Conservation (phyloP, 1,140 invertebrate genomes). For the Rhopalosiphum padi region DNA sequence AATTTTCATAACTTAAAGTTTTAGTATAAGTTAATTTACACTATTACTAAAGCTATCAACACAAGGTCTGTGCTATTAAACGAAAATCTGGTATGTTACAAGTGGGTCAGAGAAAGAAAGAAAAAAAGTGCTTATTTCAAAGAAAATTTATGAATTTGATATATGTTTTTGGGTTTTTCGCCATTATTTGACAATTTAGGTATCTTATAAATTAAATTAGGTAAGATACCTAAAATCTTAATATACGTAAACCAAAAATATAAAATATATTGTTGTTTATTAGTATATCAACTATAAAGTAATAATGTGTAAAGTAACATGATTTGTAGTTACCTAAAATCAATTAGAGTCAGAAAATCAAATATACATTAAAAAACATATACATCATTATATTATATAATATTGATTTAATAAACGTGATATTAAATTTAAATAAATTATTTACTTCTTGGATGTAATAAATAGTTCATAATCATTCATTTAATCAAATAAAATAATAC, state of each 20-base stretch:
- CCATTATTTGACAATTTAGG: too few relatives aligned
- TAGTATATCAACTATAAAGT: too few relatives aligned
- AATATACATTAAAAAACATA: too few relatives aligned
- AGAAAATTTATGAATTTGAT: too few relatives aligned
- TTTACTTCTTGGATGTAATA: neutral
- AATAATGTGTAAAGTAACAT: too few relatives aligned
- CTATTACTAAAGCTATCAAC: neutral
- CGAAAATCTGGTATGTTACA: neutral
- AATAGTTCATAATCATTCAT: neutral
- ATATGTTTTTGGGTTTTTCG: too few relatives aligned
- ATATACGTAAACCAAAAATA: too few relatives aligned
- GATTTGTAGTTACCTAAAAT: too few relatives aligned
- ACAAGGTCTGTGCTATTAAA: neutral
- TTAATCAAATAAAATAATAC: neutral
- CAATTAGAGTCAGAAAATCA: too few relatives aligned
- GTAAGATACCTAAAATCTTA: too few relatives aligned
- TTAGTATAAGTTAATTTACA: neutral
- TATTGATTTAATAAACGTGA: neutral
- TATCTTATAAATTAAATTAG: too few relatives aligned
- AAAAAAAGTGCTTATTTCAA: neutral
- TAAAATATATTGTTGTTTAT: too few relatives aligned
- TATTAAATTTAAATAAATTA: neutral
- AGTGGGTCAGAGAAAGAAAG: neutral
- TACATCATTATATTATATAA: neutral
- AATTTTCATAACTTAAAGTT: neutral